Evolutionary conservation across 2,113 vertebrate genomes (phyloP), one percentile per base, ranked within the genome.

Genomic region (Phalacrocorax carbo): DNA sequence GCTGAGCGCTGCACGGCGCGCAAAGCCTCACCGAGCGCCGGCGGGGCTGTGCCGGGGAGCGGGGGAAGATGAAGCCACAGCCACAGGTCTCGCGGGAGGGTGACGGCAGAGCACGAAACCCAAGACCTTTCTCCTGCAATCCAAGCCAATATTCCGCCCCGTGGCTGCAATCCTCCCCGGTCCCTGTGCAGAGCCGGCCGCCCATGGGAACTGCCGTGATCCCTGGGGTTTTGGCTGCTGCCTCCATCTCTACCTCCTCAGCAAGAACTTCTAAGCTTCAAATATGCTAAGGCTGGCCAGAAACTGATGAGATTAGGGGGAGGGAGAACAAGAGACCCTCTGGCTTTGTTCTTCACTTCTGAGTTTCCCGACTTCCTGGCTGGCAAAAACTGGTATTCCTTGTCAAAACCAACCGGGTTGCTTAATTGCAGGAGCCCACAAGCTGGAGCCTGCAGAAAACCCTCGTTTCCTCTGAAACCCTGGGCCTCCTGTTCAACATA

Each of bases 121-220:
- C 42, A 3, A 57, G 65, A 8, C 7, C 22, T 18, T 46, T 21
- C 49, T 62, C 42, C 52, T 26, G 48, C 60, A 34, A 68, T 11
- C 25, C 15, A 46, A 25, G 40, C 19, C 44, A 8, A 4, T 15
- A 9, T 22, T 14, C 54, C 23, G 10, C 46, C 15, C 17, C 9
- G 1, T 3, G 25, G 11, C 48, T 26, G 13, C 10, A 32, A 19
- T 25, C 34, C 40, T 34, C 61, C 75, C 61, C 1, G 12, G 22
- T 27, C 16, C 54, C n/a, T 1, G 4, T 51, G 60, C 57, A 15
- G 44, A 51, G 36, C 57, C 38, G 17, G 13, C 42, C 36, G 23
- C 57, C 58, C 14, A 0, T 0, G 5, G n/a, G 70, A 82, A 20
- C 38, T 42, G 25, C 76, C 0, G 0, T 1, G 29, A 5, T 21